Conservation (phyloP, 2,113 vertebrate genomes). For the Lophotis ruficrista region DNA sequence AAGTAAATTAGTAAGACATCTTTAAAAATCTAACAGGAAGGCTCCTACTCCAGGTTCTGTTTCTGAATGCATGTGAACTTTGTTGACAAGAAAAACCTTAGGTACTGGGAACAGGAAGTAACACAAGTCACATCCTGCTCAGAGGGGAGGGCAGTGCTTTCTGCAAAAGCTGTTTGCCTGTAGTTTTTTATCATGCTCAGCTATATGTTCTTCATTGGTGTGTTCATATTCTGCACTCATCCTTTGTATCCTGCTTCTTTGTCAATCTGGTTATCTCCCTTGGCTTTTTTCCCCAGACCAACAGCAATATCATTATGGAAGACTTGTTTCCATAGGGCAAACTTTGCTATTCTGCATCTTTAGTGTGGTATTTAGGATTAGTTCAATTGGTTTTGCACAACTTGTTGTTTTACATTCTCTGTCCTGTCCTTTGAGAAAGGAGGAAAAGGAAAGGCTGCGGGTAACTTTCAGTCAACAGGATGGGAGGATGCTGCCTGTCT, state of each 20-base stretch:
- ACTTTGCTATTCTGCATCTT: not conserved
- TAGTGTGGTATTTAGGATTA: not conserved
- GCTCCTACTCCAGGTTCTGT: not conserved
- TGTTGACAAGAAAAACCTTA: not conserved
- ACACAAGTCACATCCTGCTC: not conserved
- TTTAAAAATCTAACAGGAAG: not conserved
- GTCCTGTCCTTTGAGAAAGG: not conserved
- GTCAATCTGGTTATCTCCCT: not conserved
- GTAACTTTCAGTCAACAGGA: not conserved
- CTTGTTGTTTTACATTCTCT: not conserved
- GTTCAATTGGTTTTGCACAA: not conserved
- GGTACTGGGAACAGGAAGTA: not conserved
- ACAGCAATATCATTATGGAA: not conserved
- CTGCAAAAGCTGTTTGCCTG: not conserved
- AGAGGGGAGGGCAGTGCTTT: not conserved
- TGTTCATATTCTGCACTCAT: not conserved
- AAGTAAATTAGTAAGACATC: not conserved
- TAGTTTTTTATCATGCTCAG: not conserved
- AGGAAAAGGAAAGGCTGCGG: not conserved
- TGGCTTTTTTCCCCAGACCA: not conserved
- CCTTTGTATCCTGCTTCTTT: not conserved
- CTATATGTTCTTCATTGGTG: not conserved
- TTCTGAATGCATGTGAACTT: not conserved
- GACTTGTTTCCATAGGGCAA: not conserved
- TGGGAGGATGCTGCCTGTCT: not conserved